Base-by-base conservation (phyloP, 2,797 vertebrate genomes). In the Crenichthys baileyi region DNA sequence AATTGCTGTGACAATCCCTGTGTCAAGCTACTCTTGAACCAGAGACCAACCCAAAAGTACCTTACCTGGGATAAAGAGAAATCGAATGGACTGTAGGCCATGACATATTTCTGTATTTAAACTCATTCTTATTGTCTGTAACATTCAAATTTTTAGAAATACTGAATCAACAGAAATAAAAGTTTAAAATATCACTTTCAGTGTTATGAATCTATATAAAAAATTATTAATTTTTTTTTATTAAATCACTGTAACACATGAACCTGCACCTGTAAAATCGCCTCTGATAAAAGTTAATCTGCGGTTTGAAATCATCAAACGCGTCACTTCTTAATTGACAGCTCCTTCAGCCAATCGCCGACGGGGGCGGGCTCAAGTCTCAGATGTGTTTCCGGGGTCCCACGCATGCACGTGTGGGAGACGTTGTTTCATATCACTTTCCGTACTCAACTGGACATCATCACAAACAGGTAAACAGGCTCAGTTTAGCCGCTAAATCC, bases 361-460 rank as follows among this genome's bases (percentile, higher is more conserved):
- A 13, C 61, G 82, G n/a, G 82, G 94, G 92, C 51, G 87, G 92
- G 83, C 9, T 65, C 70, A 65, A 24, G 0, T 0, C 0, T 5
- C 0, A 53, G 60, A 77, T 70, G 76, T 88, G 87, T 82, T 93
- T 94, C 94, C 93, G 94, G 92, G 77, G 70, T 53, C 36, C 65
- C 48, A 74, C 39, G 76, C 55, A 85, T 63, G 68, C 91, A 80
- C 74, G 85, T 87, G 91, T 80, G 76, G n/a, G 55, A 41, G 78
- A 79, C 16, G 11, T 75, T 87, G 85, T 55, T 20, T 1, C 75
- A 9, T 3, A 41, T 0, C 2, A 39, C 39, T n/a, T 16, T 41
- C 13, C 11, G 22, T 4, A 3, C 8, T 65, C 26, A 86, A 5
- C 60, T 80, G 72, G 73, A n/a, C 39, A 24, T 83, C 60, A 48